phyloP scores from a whole-genome alignment of 2,797 vertebrate genomes.

The Poecilia gillii region DNA sequence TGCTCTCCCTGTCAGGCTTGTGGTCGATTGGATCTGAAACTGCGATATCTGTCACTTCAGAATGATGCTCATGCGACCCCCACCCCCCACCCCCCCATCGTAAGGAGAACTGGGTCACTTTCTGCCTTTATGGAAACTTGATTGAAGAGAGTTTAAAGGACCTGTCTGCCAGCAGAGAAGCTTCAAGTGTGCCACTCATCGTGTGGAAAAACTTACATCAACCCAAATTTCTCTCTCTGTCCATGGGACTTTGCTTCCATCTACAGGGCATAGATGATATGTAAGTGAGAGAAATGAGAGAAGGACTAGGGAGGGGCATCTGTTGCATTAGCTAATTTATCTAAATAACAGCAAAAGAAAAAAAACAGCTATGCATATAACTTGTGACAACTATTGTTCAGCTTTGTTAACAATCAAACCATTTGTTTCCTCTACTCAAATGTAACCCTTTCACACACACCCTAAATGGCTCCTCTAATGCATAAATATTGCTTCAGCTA shows the following conservation, averaged over 20 bases:
- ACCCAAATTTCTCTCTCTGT: background rate
- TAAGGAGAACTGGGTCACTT: conserved; percentile 50
- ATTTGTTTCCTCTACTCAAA: conserved; percentile 37
- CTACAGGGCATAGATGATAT: conserved; percentile 59
- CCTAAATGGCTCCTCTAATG: conserved; percentile 17
- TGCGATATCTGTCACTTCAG: conserved; percentile 52
- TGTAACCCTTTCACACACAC: conserved; percentile 22
- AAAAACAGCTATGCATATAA: conserved; percentile 26
- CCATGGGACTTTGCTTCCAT: conserved; percentile 76
- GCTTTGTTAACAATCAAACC: conserved; percentile 44
- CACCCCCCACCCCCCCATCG: conserved; percentile 18
- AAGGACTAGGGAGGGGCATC: background rate
- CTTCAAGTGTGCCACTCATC: conserved; percentile 55
- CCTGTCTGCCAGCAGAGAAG: conserved; percentile 54
- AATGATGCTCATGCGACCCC: conserved; percentile 42
- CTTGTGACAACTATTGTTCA: conserved; percentile 32
- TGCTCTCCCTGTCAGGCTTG: conserved; percentile 22
- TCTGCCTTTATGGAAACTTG: conserved; percentile 68
- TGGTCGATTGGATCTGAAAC: conserved; percentile 51
- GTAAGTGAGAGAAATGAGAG: background rate
- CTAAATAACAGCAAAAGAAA: conserved; percentile 20
- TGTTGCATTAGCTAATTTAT: conserved; percentile 32
- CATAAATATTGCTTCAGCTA: conserved; percentile 12
- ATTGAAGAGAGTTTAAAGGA: conserved; percentile 76
- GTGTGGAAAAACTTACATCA: conserved; percentile 45